Conservation (phyloP, 2,797 vertebrate species). For the Poecilia gillii region DNA sequence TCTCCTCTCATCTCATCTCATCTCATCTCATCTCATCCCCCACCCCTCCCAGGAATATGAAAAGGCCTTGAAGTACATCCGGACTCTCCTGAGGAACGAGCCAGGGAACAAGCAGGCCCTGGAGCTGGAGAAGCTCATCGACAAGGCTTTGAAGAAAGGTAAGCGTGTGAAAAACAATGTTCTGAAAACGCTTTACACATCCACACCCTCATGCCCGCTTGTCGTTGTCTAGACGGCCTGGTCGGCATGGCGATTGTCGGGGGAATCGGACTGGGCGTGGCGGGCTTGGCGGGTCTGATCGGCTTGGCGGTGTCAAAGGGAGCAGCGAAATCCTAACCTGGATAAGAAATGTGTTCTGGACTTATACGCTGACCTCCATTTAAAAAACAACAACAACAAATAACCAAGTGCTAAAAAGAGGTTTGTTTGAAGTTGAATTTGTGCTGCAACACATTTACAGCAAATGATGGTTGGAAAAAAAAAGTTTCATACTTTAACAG, state of each 20-base stretch:
- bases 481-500: constrained; percentile 35
- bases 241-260: constrained; percentile 95
- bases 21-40: too few relatives aligned
- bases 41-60: constrained; percentile 85
- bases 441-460: constrained; percentile 9
- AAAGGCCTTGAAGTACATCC: constrained; percentile 87
- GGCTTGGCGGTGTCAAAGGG: constrained; percentile 90
- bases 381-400: constrained; percentile 23
- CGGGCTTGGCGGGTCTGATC: constrained; percentile 89
- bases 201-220: constrained; percentile 11
- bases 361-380: constrained; percentile 46
- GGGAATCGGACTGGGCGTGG: constrained; percentile 89
- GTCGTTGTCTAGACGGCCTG: constrained; percentile 83
- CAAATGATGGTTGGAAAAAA: constrained; percentile 14
- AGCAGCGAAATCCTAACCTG: constrained; percentile 85
- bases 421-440: constrained; percentile 21
- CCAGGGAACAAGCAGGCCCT: constrained; percentile 90
- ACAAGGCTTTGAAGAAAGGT: constrained; percentile 92
- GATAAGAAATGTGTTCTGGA: constrained; percentile 41
- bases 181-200: neutral
- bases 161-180: neutral
- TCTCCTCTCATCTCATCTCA: too few relatives aligned
- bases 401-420: constrained; percentile 10
- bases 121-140: constrained; percentile 89
- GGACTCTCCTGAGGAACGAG: constrained; percentile 86